Evolutionary conservation across 2,888 invertebrate genomes (phyloP).

Genomic region (Apodemia zela): DNA sequence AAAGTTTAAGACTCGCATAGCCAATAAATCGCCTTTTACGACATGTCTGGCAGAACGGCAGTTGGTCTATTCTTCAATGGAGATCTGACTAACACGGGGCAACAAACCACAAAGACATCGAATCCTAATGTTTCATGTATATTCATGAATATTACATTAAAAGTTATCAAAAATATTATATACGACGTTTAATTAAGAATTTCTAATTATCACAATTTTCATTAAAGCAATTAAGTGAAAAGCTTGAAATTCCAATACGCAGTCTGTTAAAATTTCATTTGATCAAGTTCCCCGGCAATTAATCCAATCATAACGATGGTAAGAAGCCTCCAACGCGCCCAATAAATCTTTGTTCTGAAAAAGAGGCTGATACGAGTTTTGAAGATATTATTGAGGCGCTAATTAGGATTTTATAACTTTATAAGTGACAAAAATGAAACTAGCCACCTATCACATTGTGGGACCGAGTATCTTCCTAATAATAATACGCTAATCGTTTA

Average conservation of each 20-base stretch:
- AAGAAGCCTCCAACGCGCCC: slow-evolving; percentile 2
- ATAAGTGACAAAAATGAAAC: no score
- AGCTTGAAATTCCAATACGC: slow-evolving; percentile 15
- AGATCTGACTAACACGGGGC: no score
- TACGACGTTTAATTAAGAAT: slow-evolving; percentile 4
- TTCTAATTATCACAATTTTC: slow-evolving; percentile 18
- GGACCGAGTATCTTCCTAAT: no score
- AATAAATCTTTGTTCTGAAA: slow-evolving; percentile 5
- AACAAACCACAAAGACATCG: no score
- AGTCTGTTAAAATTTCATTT: slow-evolving; percentile 21
- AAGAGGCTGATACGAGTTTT: slow-evolving; percentile 3
- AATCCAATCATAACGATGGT: slow-evolving; percentile 20
- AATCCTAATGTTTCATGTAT: no score
- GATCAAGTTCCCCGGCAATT: slow-evolving; percentile 21
- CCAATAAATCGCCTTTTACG: no score
- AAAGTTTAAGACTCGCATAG: no score
- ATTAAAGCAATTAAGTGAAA: slow-evolving; percentile 17
- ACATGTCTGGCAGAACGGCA: no score
- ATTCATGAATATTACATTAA: no score
- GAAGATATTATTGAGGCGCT: neutral
- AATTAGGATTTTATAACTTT: neutral
- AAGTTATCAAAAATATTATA: neutral
- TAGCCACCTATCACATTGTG: no score
- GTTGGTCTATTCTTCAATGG: no score
- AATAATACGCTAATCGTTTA: no score